phyloP scores from a whole-genome alignment of 2,797 vertebrate species.

The Setipinna tenuifilis region DNA sequence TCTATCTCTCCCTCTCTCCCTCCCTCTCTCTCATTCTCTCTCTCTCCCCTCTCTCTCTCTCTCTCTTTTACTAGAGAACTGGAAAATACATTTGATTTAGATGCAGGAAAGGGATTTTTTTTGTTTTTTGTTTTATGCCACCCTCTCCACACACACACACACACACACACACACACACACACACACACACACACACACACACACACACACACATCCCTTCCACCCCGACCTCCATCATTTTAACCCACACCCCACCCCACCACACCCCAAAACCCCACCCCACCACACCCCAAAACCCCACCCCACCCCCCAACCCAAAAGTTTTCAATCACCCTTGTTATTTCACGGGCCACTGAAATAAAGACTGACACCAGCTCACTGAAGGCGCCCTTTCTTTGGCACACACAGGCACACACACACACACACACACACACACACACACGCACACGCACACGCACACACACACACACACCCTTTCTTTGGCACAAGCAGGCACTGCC shows the following conservation, averaged over 20 bases:
- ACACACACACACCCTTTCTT: no score
- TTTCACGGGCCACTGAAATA: neutral
- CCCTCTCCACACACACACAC: neutral
- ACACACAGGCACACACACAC: neutral
- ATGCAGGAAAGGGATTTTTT: slow-evolving; percentile 52
- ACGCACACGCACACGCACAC: neutral
- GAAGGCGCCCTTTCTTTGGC: slow-evolving; percentile 10
- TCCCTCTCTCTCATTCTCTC: no score
- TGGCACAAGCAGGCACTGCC: no score
- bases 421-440: neutral
- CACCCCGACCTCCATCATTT: neutral
- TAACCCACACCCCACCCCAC: neutral
- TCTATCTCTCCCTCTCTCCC: no score
- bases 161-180: neutral
- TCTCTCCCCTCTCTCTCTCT: no score
- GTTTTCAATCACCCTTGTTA: slow-evolving; percentile 5
- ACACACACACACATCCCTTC: neutral
- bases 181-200: neutral
- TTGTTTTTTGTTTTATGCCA: slow-evolving; percentile 42
- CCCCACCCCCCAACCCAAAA: neutral
- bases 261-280: neutral
- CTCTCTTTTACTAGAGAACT: no score
- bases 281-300: neutral
- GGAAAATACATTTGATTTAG: slow-evolving; percentile 38
- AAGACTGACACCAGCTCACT: neutral